Base-by-base conservation (phyloP, 2,888 invertebrate genomes). In the Mechanitis messenoides region DNA sequence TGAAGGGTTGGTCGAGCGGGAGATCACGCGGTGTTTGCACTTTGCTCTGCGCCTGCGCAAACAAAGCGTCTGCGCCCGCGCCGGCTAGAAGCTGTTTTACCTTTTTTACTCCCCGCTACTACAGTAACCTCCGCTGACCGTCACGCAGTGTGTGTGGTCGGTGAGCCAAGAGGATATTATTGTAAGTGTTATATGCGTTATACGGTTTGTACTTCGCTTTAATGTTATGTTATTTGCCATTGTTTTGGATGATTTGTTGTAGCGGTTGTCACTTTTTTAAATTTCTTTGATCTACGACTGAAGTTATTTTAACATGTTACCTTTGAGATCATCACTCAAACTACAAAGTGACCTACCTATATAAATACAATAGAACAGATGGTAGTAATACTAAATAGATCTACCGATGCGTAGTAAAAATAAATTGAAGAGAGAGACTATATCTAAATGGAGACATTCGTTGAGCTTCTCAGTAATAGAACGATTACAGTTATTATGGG, bases 11-110 rank as follows among this genome's bases (percentile, higher is more conserved):
- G 20, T 46, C 46, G 46, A 5, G 46, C 46, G 46, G 47, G n/a
- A 20, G 47, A 20, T 47, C 20, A 31, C 31, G 50, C 50, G 28
- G 31, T 50, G 50, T 50, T 50, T 50, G 31, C 50, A 50, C 50
- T 66, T 63, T 65, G 62, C 61, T 53, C 64, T 57, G 55, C 56
- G 63, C 66, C 66, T 66, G 66, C 64, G 58, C 63, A 67, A 67
- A 67, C 66, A 67, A 62, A 42, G 31, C 47, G 35, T 35, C 58
- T 35, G 47, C 57, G 50, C 47, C 55, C 47, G 55, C 60, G 61
- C 63, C 63, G 63, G 61, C 65, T 66, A 58, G 65, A 54, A 66
- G 65, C 65, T 59, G 61, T 65, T 65, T 63, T 61, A 57, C 55
- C 63, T 61, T 63, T 66, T 64, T 66, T 63, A 58, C 58, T 61